Base-by-base conservation (phyloP, 2,797 vertebrate species). In the Danio aesculapii region DNA sequence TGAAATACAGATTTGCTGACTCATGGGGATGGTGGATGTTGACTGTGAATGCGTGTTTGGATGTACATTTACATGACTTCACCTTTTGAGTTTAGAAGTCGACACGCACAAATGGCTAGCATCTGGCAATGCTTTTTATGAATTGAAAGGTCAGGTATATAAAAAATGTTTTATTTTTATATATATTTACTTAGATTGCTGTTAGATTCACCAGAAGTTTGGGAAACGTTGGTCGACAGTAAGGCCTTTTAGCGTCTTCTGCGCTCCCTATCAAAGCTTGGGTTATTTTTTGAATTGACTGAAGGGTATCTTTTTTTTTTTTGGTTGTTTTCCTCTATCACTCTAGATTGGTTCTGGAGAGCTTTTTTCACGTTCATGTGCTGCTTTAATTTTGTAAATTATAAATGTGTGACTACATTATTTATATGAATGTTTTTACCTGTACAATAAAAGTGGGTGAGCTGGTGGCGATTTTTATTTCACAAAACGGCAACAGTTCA, bases 341-440 rank as follows among this genome's bases (percentile, higher is more conserved):
- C 84, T 86, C 76, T 81, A 83, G 58, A 63, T 70, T 80, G 81
- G 74, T 95, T 93, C 91, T 93, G 50, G 55, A 64, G 58, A 30
- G 58, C 88, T 94, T 93, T 94, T 30, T 92, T 94, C 44, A 94
- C 91, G 88, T 75, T 89, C 46, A 86, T 89, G 91, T 95, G 91
- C 88, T 94, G 94, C 93, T 95, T 93, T 88, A 85, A 63, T 83
- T 89, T 90, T 86, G 92, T 95, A 94, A 95, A 95, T 95, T 92
- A 93, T 81, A 92, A 91, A 84, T 96, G 91, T 89, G 91, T 95
- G 92, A 94, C 93, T 93, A 92, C 70, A 91, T 92, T 93, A 93
- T 92, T 92, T 89, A 79, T 92, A 77, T 81, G 41, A 86, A 85
- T 66, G 81, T 75, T 67, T 89, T 78, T 76, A 76, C 69, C 87